These are phyloP conservation scores for Chrysoperla carnea DNA, from an alignment of 1,140 invertebrate species.

Conservation along the genomic window DNA sequence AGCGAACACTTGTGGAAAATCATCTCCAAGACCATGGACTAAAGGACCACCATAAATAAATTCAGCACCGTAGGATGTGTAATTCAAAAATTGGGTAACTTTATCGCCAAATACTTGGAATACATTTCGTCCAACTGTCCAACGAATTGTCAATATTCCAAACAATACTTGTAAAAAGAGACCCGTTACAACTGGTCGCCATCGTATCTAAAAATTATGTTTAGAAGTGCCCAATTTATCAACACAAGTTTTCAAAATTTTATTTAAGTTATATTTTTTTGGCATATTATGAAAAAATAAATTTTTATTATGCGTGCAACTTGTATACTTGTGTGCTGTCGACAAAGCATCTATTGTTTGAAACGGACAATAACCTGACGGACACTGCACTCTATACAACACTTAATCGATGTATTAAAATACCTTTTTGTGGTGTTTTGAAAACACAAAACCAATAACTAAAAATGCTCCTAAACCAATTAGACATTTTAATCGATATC, in stretches of 20 bases:
- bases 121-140: slow-evolving; percentile 53
- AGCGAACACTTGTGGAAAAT: slow-evolving; percentile 39
- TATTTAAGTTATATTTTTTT: neutral
- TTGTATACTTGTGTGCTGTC: neutral
- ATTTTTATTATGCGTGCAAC: neutral
- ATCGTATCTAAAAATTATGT: slow-evolving; percentile 35
- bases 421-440: slow-evolving; percentile 36
- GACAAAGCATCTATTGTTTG: too few relatives aligned
- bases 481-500: slow-evolving; percentile 43
- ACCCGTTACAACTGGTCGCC: slow-evolving; percentile 65
- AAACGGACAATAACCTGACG: too few relatives aligned
- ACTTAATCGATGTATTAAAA: neutral
- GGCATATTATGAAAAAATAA: neutral
- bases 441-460: slow-evolving; percentile 35
- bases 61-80: slow-evolving; percentile 52
- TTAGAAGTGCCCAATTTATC: neutral
- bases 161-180: slow-evolving; percentile 72
- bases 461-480: slow-evolving; percentile 37
- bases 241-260: neutral
- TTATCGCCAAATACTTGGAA: slow-evolving; percentile 69
- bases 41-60: slow-evolving; percentile 73
- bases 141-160: slow-evolving; percentile 73
- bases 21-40: slow-evolving; percentile 25
- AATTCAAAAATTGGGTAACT: slow-evolving; percentile 61
- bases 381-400: neutral